Conservation (phyloP, 2,113 vertebrate species). For the Chelonoidis abingdonii region DNA sequence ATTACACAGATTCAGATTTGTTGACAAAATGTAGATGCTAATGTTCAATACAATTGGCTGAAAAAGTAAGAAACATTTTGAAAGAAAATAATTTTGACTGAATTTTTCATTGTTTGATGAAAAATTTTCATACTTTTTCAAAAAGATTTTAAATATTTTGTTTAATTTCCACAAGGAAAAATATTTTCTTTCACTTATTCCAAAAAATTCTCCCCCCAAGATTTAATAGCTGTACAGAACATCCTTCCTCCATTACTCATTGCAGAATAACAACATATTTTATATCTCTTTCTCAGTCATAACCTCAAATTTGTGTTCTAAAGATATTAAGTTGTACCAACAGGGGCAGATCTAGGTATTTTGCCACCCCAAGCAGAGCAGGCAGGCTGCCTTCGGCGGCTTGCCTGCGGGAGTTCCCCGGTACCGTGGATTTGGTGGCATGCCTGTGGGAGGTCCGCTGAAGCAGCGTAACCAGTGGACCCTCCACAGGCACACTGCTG, state of each 20-base stretch:
- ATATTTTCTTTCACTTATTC: neutral
- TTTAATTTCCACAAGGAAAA: neutral
- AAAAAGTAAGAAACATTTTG: neutral
- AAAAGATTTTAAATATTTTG: neutral
- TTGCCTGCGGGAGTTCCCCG: too few relatives aligned
- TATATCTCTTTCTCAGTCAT: neutral
- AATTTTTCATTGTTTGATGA: neutral
- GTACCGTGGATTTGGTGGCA: too few relatives aligned
- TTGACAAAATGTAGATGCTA: neutral
- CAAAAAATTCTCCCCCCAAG: neutral
- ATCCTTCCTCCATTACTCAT: fast-evolving
- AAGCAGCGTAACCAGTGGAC: too few relatives aligned
- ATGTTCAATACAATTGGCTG: neutral
- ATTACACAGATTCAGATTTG: neutral
- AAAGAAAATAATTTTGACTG: neutral
- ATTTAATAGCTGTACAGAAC: neutral
- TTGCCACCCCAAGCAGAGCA: too few relatives aligned
- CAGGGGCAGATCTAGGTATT: too few relatives aligned
- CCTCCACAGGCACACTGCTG: too few relatives aligned
- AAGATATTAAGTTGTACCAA: neutral
- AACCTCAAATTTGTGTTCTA: fast-evolving
- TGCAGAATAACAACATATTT: neutral
- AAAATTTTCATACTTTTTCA: neutral
- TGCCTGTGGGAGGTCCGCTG: too few relatives aligned
- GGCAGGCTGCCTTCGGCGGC: too few relatives aligned